Base-by-base conservation (phyloP, 1,140 invertebrate species). In the Gryllus bimaculatus region DNA sequence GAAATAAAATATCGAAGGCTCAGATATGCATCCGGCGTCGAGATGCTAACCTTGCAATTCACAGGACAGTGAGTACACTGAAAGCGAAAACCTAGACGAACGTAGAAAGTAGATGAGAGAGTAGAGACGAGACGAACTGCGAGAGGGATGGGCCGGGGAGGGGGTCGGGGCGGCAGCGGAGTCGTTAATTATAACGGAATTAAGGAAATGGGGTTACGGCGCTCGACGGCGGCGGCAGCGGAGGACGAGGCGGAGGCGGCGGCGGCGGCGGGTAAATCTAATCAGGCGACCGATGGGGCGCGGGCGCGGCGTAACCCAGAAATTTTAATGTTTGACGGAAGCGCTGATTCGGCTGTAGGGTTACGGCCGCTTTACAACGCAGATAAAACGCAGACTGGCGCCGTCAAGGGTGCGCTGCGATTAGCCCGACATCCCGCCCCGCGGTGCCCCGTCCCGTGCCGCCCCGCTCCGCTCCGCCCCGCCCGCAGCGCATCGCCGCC, bases 261-360 rank as follows among this genome's bases (percentile, higher is more conserved):
- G 54, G 18, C 54, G 54, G 10, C 10, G 54, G 18, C 54, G 54
- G 18, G 54, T 66, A 66, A 66, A 66, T 66, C 54, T 66, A 66
- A 66, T 66, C 54, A 66, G 26, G 26, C 26, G 26, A 39, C 26
- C 26, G 26, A 39, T 66, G 54, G 18, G 54, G 54, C 10, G 54
- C 54, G 54, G 54, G 54, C 54, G 18, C 18, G 54, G 54, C 54
- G 18, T 66, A 66, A 66, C 54, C 54, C 54, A 66, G 54, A 66
- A 66, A 66, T 66, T 66, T 66, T 66, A 66, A 66, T 66, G 54
- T 66, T 66, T 66, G 54, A 66, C 54, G 54, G 54, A 66, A 66
- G 54, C 54, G 54, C 54, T 66, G 54, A 66, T 66, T 66, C 54
- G 54, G 54, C 54, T 13, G 54, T 7, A 7, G 54, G 54, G 54